Base-by-base conservation (phyloP, 2,888 invertebrate genomes). In the Isotomurus palustris region DNA sequence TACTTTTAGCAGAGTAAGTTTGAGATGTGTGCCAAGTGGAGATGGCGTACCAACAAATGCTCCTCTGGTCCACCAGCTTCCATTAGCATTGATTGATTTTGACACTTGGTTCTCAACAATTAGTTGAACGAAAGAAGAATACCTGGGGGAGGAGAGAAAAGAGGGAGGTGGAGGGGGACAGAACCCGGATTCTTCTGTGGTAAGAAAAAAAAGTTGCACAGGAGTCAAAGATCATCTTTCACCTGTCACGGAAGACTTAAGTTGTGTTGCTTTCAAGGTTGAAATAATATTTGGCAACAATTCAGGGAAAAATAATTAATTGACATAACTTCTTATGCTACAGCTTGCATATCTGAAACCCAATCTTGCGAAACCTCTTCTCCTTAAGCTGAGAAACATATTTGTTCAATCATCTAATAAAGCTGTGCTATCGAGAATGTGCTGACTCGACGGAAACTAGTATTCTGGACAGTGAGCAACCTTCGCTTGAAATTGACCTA, bases 271-370 rank as follows among this genome's bases (percentile, higher is more conserved):
- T 14, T 38, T 10, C 38, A 38, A 19, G n/a, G 4, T 17, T 4
- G 19, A 38, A 38, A n/a, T n/a, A 32, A 38, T 5, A 38, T 38
- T 38, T 38, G 38, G 38, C 38, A 38, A 38, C 4, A 19, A 14
- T 38, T 38, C 38, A 38, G 32, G 32, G 19, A 38, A 38, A 38
- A 38, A n/a, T n/a, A n/a, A 38, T 8, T 38, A 38, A 38, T 38
- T 38, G 38, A 38, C 8, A 38, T 17, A 38, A 38, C n/a, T n/a
- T n/a, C n/a, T n/a, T n/a, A n/a, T n/a, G n/a, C n/a, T n/a, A n/a
- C n/a, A n/a, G n/a, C n/a, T n/a, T n/a, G n/a, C n/a, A n/a, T n/a
- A n/a, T n/a, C n/a, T n/a, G n/a, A n/a, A n/a, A n/a, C n/a, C n/a
- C n/a, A n/a, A 38, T 38, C n/a, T 8, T 38, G 38, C 14, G 38